Percentiles rank a stretch among this genome's conserved stretches.
phyloP scores from a whole-genome alignment of 2,113 vertebrate species.

The Verasper variegatus region DNA sequence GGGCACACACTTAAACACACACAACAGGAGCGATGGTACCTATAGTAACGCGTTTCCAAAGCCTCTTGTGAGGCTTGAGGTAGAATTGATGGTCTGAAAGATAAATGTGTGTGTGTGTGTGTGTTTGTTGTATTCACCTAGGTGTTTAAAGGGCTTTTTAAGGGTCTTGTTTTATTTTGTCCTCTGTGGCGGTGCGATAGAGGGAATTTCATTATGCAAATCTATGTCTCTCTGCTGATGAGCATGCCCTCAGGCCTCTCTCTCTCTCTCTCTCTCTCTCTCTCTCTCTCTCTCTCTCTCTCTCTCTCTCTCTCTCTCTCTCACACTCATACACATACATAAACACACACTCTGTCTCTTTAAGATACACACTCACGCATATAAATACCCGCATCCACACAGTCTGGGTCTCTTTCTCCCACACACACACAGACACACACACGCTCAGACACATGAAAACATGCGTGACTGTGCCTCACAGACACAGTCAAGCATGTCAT shows the following conservation, averaged over 20 bases:
- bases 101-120: constrained; percentile 35
- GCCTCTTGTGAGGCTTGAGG: constrained; percentile 12
- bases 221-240: constrained; percentile 74
- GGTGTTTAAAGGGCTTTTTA: constrained; percentile 70
- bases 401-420: constrained; percentile 28
- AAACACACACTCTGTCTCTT: neutral
- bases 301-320: neutral
- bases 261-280: neutral
- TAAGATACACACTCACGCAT: constrained; percentile 37
- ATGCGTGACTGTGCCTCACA: constrained; percentile 63
- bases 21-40: constrained; percentile 8
- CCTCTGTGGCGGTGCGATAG: constrained; percentile 65
- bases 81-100: constrained; percentile 37
- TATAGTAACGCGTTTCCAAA: constrained; percentile 29
- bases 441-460: constrained; percentile 59
- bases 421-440: constrained; percentile 40
- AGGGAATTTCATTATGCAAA: constrained; percentile 80
- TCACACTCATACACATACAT: constrained; percentile 1
- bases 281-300: neutral
- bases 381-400: constrained; percentile 53
- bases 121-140: constrained; percentile 38
- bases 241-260: constrained; percentile 70
- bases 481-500: constrained; percentile 68
- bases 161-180: constrained; percentile 74
- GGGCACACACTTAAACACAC: constrained; percentile 14